Percentiles rank a stretch among this genome's conserved stretches.
Evolutionary conservation across 2,113 vertebrate species (phyloP).

Genomic region (Mesitornis unicolor): DNA sequence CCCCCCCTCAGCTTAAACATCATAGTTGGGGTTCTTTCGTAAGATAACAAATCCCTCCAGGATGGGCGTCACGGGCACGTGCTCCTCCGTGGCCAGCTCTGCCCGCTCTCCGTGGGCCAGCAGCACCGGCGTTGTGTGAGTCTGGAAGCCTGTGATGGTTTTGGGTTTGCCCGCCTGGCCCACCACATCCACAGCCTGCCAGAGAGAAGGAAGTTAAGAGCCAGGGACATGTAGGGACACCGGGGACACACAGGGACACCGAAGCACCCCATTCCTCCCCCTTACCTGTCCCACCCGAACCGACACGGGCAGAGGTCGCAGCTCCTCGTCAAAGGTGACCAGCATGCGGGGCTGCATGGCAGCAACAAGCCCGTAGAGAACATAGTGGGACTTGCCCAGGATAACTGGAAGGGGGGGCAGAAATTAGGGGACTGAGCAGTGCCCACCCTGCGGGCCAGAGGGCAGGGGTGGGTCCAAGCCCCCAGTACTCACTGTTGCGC

Average conservation of each 20-base stretch:
- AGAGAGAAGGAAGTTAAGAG: neutral
- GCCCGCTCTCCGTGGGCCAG: conserved; percentile 94
- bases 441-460: fast-evolving
- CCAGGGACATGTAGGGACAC: fast-evolving
- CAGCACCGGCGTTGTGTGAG: conserved; percentile 96
- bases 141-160: conserved; percentile 98
- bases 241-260: fast-evolving
- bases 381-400: conserved; percentile 95
- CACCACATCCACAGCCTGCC: conserved; percentile 94
- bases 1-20: conserved; percentile 66
- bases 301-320: conserved; percentile 91
- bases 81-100: conserved; percentile 96
- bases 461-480: fast-evolving
- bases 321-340: conserved; percentile 95
- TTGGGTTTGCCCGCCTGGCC: conserved; percentile 98
- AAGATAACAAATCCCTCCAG: conserved; percentile 97
- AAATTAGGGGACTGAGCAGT: neutral
- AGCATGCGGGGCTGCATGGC: conserved; percentile 99
- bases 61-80: conserved; percentile 92
- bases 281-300: conserved; percentile 96
- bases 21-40: conserved; percentile 96
- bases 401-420: conserved; percentile 78
- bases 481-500: conserved; percentile 89
- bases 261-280: neutral
- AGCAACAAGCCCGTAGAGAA: conserved; percentile 93